Evolutionary conservation across 2,797 vertebrate species (phyloP), one percentile per base, ranked within the genome.

Genomic region (Helicolenus hilgendorfi): DNA sequence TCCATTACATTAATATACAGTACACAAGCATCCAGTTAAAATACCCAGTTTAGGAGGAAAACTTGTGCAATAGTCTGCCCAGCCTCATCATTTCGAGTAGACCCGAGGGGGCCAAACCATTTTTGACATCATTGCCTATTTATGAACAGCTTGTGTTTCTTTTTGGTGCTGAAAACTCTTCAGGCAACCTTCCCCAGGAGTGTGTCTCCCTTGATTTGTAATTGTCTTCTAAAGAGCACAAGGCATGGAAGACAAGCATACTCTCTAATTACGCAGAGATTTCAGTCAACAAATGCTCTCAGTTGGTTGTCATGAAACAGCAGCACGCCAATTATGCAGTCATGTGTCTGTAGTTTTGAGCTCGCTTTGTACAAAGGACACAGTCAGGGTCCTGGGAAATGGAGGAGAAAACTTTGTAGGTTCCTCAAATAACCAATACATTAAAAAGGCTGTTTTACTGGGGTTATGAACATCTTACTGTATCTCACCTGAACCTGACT

Each of bases 181-280:
- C 87, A 93, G 89, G 84, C 86, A 75, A 72, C 77, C 72, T 71
- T 82, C 83, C 85, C 83, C 87, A 70, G 29, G 63, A 92, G 88
- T 82, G 75, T 72, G 62, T 86, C 85, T 90, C 67, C 77, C 91
- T 90, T 95, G 91, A 93, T 95, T 96, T 95, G 83, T 91, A 93
- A 96, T 95, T 96, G 91, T 92, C 86, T 89, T 91, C 87, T 84
- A 89, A 93, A 90, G 89, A 95, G 92, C 86, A 82, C 38, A 60
- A 92, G 83, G 87, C 92, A 92, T 81, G 70, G 84, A 87, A 81
- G 77, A 90, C 76, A 13, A 87, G 87, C 82, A 41, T 38, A 74
- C 60, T 86, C 81, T 91, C 89, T 94, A 89, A 97, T 96, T 95
- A 91, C 77, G 31, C 80, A 53, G 83, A 94, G 83, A 92, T 95